Conservation (phyloP, 1,140 invertebrate genomes). For the Eciton burchellii region DNA sequence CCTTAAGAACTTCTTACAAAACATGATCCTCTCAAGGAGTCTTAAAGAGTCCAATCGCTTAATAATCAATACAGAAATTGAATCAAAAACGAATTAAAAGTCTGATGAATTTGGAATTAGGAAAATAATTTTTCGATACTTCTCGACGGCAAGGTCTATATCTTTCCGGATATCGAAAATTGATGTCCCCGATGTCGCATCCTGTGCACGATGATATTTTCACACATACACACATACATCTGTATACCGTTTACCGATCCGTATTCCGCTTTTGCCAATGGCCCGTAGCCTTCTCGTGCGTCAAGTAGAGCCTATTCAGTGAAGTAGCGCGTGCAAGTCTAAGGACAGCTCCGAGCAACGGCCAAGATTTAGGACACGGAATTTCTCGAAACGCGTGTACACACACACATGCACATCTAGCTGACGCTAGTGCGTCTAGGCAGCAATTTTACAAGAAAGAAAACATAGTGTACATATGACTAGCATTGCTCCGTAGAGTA, state of each 20-base stretch:
- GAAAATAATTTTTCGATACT: too few species aligned
- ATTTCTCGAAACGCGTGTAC: slow-evolving; percentile 65
- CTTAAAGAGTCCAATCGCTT: too few species aligned
- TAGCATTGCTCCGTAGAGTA: neutral
- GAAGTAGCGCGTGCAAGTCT: slow-evolving; percentile 38
- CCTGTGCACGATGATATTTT: neutral
- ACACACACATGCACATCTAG: slow-evolving; percentile 50
- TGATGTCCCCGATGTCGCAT: neutral
- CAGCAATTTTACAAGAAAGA: neutral
- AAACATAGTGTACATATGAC: neutral
- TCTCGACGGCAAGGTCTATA: neutral
- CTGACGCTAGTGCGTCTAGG: neutral
- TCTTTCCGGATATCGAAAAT: neutral
- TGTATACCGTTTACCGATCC: slow-evolving; percentile 14
- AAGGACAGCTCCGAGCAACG: slow-evolving; percentile 70
- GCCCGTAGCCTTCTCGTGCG: slow-evolving; percentile 16
- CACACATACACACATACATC: neutral
- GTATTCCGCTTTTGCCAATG: slow-evolving; percentile 49
- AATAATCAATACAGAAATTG: too few species aligned
- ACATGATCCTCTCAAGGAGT: too few species aligned
- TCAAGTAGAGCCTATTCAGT: slow-evolving; percentile 16
- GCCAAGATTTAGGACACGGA: slow-evolving; percentile 74
- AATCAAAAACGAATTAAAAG: too few species aligned
- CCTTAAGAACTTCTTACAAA: too few species aligned
- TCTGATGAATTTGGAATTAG: too few species aligned